A percentile compares a stretch with the other conserved stretches of the same genome.
These are phyloP conservation scores for Falco rusticolus DNA, from an alignment of 2,797 vertebrate species.

Conservation along the genomic window DNA sequence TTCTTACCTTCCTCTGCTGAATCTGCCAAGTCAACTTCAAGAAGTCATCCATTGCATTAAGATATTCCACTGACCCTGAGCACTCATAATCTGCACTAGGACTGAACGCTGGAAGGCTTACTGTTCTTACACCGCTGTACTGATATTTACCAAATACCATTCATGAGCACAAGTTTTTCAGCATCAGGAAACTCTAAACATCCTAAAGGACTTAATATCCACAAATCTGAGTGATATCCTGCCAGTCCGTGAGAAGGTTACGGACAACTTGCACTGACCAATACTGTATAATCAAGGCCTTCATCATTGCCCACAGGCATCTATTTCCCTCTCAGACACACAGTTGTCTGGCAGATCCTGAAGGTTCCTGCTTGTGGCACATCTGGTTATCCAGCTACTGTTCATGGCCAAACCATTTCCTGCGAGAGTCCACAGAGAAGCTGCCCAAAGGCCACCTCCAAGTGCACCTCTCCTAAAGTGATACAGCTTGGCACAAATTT, in stretches of 20 bases:
- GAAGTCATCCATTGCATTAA: neutral
- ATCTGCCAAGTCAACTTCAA: neutral
- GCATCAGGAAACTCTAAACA: neutral
- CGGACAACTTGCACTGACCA: neutral
- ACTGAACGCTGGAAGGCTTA: neutral
- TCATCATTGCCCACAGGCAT: neutral
- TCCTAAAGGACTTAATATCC: neutral
- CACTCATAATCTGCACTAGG: neutral
- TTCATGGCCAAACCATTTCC: neutral
- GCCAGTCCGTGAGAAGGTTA: neutral
- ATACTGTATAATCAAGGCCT: neutral
- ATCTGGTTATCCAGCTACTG: neutral
- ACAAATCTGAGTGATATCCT: neutral
- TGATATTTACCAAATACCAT: neutral
- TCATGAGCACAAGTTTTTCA: neutral
- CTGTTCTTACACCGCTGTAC: neutral
- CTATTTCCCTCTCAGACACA: fast-evolving
- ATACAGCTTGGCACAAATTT: neutral
- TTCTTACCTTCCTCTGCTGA: neutral
- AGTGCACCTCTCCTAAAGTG: neutral
- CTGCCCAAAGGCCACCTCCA: neutral
- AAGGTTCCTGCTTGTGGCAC: neutral
- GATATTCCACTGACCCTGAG: neutral
- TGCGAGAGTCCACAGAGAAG: neutral
- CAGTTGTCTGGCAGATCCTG: neutral